Evolutionary conservation across 2,113 vertebrate genomes (phyloP).

Genomic region (Melanerpes aurifrons): DNA sequence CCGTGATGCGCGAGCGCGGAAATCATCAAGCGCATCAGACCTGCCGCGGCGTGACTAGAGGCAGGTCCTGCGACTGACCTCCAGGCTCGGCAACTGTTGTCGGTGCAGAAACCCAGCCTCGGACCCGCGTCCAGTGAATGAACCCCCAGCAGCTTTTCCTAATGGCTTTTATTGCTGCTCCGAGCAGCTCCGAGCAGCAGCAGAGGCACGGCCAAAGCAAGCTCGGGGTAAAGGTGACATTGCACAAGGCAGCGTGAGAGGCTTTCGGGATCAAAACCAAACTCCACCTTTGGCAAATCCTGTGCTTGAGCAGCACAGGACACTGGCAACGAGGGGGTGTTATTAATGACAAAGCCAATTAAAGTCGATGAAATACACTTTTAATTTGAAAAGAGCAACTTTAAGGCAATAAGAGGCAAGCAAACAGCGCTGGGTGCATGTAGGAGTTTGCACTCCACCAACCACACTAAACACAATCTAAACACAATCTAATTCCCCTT

Average conservation of each 20-base stretch:
- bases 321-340: too few relatives aligned
- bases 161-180: fast-evolving
- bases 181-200: fast-evolving
- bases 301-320: fast-evolving
- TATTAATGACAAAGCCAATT: too few relatives aligned
- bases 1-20: not conserved
- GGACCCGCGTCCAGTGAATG: too few relatives aligned
- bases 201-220: fast-evolving
- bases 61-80: not conserved
- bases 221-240: fast-evolving
- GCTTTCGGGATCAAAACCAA: too few relatives aligned
- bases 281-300: not conserved
- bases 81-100: not conserved
- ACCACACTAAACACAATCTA: too few relatives aligned
- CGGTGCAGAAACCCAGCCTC: too few relatives aligned
- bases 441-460: too few relatives aligned
- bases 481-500: too few relatives aligned
- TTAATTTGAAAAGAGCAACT: too few relatives aligned
- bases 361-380: too few relatives aligned
- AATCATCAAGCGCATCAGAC: not conserved
- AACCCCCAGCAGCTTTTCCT: fast-evolving
- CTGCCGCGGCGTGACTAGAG: not conserved
- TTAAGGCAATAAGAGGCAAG: too few relatives aligned
- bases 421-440: too few relatives aligned
- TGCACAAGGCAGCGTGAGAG: not conserved